Base-by-base conservation (phyloP, 2,113 vertebrate species). In the Cephalopholis sonnerati region DNA sequence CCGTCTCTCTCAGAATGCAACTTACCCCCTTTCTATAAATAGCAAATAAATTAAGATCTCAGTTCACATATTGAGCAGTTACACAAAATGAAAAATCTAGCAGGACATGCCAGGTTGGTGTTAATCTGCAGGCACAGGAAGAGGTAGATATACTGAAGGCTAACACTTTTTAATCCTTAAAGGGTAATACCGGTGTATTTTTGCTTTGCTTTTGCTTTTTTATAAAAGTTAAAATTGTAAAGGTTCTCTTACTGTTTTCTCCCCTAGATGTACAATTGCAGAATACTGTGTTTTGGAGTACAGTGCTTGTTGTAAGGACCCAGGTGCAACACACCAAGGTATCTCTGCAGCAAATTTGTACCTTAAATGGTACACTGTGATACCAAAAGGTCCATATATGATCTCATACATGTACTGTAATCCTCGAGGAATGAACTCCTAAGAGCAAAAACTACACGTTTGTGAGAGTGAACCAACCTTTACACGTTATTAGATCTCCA, bases 111-210 rank as follows among this genome's bases (percentile, higher is more conserved):
- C 2, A 27, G 1, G 1, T 22, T 1, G 2, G 29, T 16, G 6
- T 61, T 39, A 13, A 54, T 39, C 70, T 44, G 29, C 22, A 78
- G 9, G 36, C 53, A 44, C 18, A 48, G 7, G 9, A 77, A 68
- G 87, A 89, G 87, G 87, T 83, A 87, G 85, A 71, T 86, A 5
- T 5, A 54, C 22, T 25, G 15, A 50, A 66, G 65, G 29, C 61
- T 22, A 36, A 64, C 57, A 29, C 17, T 7, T 61, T 25, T 18
- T n/a, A 8, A 27, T 24, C 13, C 57, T 27, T 27, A 39, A 59
- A 70, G 39, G 22, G 15, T 20, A 67, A 79, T 3, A 59, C 44
- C 32, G 1, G 48, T 29, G 4, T 17, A 0, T 46, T 24, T 5
- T 9, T 5, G 48, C 12, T 44, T 5, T 17, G 0, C 36, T 24